These are phyloP conservation scores for Emydura subglobosa DNA, from an alignment of 2,113 vertebrate genomes.

Conservation along the genomic window DNA sequence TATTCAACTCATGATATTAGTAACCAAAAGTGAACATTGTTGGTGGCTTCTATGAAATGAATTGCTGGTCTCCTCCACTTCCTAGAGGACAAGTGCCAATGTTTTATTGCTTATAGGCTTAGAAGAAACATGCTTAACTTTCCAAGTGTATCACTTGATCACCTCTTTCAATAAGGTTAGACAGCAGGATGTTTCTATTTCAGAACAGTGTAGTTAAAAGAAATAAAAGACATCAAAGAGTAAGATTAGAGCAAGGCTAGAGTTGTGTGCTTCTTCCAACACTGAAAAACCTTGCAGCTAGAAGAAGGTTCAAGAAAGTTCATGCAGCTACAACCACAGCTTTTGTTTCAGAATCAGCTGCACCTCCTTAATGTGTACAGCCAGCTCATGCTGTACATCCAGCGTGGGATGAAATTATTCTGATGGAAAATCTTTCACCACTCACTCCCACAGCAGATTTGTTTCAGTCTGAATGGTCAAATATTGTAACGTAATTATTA, in stretches of 20 bases:
- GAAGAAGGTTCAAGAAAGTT: conserved; percentile 62
- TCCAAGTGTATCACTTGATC: background rate
- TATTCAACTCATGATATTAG: background rate
- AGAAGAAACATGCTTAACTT: background rate
- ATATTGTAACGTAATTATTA: conserved; percentile 53
- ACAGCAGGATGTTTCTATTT: background rate
- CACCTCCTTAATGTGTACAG: conserved; percentile 7
- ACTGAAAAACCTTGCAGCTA: conserved; percentile 44
- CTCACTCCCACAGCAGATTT: conserved; percentile 4
- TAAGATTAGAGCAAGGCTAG: background rate
- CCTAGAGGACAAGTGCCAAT: background rate
- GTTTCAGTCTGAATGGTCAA: conserved; percentile 27
- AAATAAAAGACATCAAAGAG: background rate
- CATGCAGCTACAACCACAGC: conserved; percentile 48
- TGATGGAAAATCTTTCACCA: conserved; percentile 39
- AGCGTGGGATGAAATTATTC: conserved; percentile 12
- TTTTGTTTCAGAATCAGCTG: conserved; percentile 30
- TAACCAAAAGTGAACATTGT: background rate
- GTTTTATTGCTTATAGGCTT: background rate
- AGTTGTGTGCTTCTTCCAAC: conserved; percentile 38
- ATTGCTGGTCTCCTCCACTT: background rate
- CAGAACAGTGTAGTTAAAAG: background rate
- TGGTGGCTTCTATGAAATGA: background rate
- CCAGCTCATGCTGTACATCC: background rate
- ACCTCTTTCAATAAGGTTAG: rapidly evolving